Conservation (phyloP, 2,113 vertebrate species). For the Crotalus horridus region DNA sequence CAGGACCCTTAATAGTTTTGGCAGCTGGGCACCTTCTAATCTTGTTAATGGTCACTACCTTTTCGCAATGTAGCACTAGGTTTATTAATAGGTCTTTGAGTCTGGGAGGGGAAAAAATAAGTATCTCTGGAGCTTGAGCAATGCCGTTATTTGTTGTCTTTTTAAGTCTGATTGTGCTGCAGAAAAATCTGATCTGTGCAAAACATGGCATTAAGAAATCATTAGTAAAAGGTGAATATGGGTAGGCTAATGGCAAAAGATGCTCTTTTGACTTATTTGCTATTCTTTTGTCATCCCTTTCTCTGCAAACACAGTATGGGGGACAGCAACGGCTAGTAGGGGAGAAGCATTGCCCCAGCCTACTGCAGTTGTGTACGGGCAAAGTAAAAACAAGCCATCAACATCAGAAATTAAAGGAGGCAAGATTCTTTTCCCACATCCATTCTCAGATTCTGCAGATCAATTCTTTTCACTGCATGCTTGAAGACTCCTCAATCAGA, state of each 20-base stretch:
- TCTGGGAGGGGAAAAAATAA: neutral
- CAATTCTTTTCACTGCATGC: neutral
- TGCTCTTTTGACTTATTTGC: constrained; percentile 13
- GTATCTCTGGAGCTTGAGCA: neutral
- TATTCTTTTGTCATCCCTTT: constrained; percentile 24
- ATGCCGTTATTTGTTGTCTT: neutral
- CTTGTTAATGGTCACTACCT: constrained; percentile 10
- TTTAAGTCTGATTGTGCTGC: neutral
- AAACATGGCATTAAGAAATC: constrained; percentile 12
- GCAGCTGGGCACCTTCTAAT: constrained; percentile 16
- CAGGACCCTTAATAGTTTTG: constrained; percentile 4
- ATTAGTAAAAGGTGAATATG: constrained; percentile 14
- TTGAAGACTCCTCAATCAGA: neutral
- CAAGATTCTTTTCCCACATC: neutral
- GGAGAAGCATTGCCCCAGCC: neutral
- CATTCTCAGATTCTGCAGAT: neutral
- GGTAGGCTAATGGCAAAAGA: constrained; percentile 3
- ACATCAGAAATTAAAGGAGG: neutral
- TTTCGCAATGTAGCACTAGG: constrained; percentile 12
- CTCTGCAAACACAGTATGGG: constrained; percentile 15
- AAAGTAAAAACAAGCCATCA: constrained; percentile 12
- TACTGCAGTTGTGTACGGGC: neutral
- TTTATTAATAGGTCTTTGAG: constrained; percentile 22
- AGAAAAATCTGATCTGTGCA: constrained; percentile 15
- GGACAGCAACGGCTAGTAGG: constrained; percentile 2